Percentiles rank a stretch among this genome's conserved stretches.
phyloP scores from a whole-genome alignment of 1,140 invertebrate species.

The Pogonomyrmex californicus region DNA sequence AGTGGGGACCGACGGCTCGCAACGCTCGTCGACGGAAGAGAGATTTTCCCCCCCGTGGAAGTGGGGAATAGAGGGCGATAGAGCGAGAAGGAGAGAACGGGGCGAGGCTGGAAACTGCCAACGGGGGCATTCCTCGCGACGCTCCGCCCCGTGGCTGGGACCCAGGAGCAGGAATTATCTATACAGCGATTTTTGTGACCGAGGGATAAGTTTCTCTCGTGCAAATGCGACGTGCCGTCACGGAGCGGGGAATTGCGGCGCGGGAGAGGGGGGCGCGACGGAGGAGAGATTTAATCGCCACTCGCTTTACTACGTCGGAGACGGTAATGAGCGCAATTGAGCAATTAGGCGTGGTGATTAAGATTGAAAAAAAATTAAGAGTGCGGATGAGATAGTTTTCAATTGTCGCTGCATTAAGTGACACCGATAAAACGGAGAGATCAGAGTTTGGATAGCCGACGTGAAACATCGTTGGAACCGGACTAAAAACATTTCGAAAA shows the following conservation, averaged over 20 bases:
- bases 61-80: slow-evolving; percentile 49
- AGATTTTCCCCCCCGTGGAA: slow-evolving; percentile 34
- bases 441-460: neutral
- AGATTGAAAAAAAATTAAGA: slow-evolving; percentile 77
- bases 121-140: slow-evolving; percentile 65
- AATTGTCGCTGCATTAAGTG: slow-evolving; percentile 57
- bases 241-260: slow-evolving; percentile 44
- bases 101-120: slow-evolving; percentile 66
- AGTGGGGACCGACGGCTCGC: slow-evolving; percentile 47
- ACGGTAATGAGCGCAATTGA: slow-evolving; percentile 87
- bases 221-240: slow-evolving; percentile 72
- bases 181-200: slow-evolving; percentile 72
- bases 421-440: neutral
- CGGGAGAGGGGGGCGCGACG: slow-evolving; percentile 28
- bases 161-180: slow-evolving; percentile 56
- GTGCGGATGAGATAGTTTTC: slow-evolving; percentile 65
- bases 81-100: slow-evolving; percentile 67
- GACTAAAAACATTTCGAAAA: neutral
- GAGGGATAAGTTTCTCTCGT: slow-evolving; percentile 76
- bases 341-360: slow-evolving; percentile 85
- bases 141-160: slow-evolving; percentile 59
- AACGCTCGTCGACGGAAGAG: slow-evolving; percentile 43
- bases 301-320: slow-evolving; percentile 83
- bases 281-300: slow-evolving; percentile 84
- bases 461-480: neutral